phyloP scores from a whole-genome alignment of 2,113 vertebrate species.

The Phainopepla nitens region DNA sequence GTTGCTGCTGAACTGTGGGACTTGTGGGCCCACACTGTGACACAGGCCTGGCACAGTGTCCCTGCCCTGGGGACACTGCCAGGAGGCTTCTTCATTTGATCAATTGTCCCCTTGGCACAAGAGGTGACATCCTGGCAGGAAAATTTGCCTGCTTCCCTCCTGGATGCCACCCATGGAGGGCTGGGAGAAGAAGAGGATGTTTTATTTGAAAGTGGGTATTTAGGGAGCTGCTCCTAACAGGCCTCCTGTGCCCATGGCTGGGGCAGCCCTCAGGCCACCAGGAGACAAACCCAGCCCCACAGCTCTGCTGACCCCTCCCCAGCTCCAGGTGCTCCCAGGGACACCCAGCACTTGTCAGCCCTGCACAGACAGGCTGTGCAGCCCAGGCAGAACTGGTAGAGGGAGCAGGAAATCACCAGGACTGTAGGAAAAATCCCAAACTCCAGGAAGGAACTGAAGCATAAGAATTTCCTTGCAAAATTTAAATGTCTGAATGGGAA shows the following conservation, averaged over 20 bases:
- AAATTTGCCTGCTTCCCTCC: background rate
- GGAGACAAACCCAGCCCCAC: background rate
- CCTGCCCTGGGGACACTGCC: background rate
- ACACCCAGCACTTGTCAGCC: background rate
- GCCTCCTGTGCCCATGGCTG: background rate
- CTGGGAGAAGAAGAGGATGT: background rate
- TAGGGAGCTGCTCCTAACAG: background rate
- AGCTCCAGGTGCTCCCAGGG: background rate
- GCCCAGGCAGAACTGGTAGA: background rate
- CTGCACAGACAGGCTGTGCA: fast-evolving
- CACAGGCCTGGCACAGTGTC: background rate
- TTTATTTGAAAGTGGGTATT: background rate
- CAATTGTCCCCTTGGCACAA: background rate
- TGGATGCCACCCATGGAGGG: background rate
- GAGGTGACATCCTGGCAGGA: background rate
- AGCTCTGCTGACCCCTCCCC: background rate
- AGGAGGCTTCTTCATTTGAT: background rate
- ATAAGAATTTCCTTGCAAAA: background rate
- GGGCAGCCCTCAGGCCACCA: background rate
- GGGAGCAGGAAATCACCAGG: background rate
- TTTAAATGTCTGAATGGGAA: background rate
- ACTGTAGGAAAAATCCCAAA: background rate
- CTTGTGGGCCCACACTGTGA: background rate
- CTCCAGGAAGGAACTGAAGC: background rate
- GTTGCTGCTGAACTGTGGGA: background rate